Percentiles rank a stretch among this genome's conserved stretches.
Conservation (phyloP, 2,888 invertebrate genomes). For the Stenodera caucasica region DNA sequence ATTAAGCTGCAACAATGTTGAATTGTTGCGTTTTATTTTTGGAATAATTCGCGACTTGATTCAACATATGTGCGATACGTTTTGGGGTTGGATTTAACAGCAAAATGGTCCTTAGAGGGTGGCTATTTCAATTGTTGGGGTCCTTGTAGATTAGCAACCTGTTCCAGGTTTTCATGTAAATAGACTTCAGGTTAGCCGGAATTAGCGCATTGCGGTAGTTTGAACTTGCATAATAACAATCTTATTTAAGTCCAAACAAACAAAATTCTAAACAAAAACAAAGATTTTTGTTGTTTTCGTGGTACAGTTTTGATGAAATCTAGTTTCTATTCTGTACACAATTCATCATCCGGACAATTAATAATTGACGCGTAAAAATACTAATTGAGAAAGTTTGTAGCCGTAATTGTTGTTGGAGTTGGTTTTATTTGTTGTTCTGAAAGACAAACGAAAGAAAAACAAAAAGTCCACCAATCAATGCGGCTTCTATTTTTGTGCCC, state of each 20-base stretch:
- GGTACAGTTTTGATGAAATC: neutral
- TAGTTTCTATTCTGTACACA: neutral
- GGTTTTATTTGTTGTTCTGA: neutral
- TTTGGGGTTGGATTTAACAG: too few relatives aligned
- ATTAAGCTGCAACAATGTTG: neutral
- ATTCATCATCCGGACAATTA: neutral
- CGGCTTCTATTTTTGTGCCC: neutral
- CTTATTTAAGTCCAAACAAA: too few relatives aligned
- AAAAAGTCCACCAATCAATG: neutral
- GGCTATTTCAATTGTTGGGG: conserved; percentile 9
- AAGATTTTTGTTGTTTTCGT: too few relatives aligned
- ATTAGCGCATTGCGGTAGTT: conserved; percentile 44
- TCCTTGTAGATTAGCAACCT: too few relatives aligned
- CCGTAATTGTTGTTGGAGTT: neutral
- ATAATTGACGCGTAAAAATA: neutral
- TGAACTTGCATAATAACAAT: conserved; percentile 32
- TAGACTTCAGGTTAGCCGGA: conserved; percentile 38
- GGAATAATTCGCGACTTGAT: too few relatives aligned
- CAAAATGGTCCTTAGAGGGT: too few relatives aligned
- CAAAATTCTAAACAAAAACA: too few relatives aligned
- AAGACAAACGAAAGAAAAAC: neutral
- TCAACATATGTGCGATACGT: neutral
- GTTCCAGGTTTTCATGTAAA: conserved; percentile 39
- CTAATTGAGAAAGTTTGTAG: neutral
- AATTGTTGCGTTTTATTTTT: neutral